Evolutionary conservation across 1,140 invertebrate species (phyloP), one percentile per base, ranked within the genome.

Genomic region (Batillaria attramentaria): DNA sequence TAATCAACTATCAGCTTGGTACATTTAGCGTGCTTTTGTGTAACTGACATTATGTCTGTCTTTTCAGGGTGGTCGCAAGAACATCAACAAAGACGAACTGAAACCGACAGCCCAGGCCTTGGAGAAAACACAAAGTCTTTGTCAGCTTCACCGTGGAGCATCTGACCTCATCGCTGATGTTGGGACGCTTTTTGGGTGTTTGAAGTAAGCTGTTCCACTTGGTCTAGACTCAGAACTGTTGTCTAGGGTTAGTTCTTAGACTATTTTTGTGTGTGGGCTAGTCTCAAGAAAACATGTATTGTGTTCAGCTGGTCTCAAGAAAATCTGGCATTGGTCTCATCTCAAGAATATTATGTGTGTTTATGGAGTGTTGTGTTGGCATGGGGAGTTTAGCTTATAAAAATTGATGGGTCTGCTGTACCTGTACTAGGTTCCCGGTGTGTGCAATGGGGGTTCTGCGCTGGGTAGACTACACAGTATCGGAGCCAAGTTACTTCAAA

Each of bases 381-480:
- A n/a, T n/a, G n/a, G n/a, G n/a, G n/a, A n/a, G n/a, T n/a, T n/a
- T n/a, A n/a, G n/a, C n/a, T n/a, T n/a, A n/a, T n/a, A n/a, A n/a
- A n/a, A n/a, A n/a, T n/a, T n/a, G n/a, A n/a, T n/a, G n/a, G 10
- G 3, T 42, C 20, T 1, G 10, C n/a, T 39, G 37, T 41, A 35
- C 43, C 28, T 16, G 80, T 91, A 43, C 86, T n/a, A 97, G 96
- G 86, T 97, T 95, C 92, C 97, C 98, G 18, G 97, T 99, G 28
- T 97, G 98, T 18, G 95, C 97, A 33, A 95, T 98, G 83, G 97
- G 97, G 65, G 94, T 99, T 0, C 94, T 98, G 66, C 92, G 95
- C 78, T 99, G 97, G 97, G 96, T 99, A 0, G 96, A 98, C 90
- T 96, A 95, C 88, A 97, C 96, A 33, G 97, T 99, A 0, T 97